A percentile compares a stretch with the other conserved stretches of the same genome.
These are phyloP conservation scores for Cylindroiulus punctatus DNA, from an alignment of 2,888 invertebrate genomes.

Conservation along the genomic window DNA sequence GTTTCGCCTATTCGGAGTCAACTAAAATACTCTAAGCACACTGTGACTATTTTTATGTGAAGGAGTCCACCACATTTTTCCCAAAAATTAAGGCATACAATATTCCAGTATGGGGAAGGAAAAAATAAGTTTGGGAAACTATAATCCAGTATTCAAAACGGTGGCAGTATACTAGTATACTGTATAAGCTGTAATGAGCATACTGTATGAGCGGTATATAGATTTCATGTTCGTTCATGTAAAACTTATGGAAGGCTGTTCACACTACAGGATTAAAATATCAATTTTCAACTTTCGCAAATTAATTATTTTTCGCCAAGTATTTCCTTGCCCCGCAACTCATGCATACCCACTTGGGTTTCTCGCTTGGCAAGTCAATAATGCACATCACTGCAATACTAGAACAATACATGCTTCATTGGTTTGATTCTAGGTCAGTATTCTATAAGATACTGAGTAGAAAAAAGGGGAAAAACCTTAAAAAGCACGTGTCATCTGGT, in stretches of 20 bases:
- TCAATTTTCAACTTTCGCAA: slow-evolving; percentile 3
- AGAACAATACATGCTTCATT: slow-evolving; percentile 12
- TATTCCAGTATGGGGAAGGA: too few species aligned
- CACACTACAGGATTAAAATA: slow-evolving; percentile 22
- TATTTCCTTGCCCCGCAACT: slow-evolving; percentile 28
- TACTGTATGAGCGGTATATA: too few species aligned
- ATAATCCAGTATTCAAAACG: too few species aligned
- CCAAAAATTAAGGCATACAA: too few species aligned
- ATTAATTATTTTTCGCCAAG: slow-evolving; percentile 4
- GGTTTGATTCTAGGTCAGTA: slow-evolving; percentile 25
- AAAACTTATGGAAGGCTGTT: neutral
- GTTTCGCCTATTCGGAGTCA: too few species aligned
- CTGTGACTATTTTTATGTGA: too few species aligned
- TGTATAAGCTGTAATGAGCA: too few species aligned
- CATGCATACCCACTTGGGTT: slow-evolving; percentile 19
- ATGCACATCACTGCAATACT: slow-evolving; percentile 34
- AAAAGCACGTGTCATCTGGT: slow-evolving; percentile 25
- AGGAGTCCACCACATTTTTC: too few species aligned
- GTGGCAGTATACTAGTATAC: too few species aligned
- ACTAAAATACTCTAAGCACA: too few species aligned
- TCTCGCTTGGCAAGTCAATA: slow-evolving; percentile 20
- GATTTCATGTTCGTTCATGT: neutral
- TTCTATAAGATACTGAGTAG: neutral
- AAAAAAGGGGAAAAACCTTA: neutral
- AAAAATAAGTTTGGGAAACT: too few species aligned